Base-by-base conservation (phyloP, 2,797 vertebrate species). In the Octomys mimax region DNA sequence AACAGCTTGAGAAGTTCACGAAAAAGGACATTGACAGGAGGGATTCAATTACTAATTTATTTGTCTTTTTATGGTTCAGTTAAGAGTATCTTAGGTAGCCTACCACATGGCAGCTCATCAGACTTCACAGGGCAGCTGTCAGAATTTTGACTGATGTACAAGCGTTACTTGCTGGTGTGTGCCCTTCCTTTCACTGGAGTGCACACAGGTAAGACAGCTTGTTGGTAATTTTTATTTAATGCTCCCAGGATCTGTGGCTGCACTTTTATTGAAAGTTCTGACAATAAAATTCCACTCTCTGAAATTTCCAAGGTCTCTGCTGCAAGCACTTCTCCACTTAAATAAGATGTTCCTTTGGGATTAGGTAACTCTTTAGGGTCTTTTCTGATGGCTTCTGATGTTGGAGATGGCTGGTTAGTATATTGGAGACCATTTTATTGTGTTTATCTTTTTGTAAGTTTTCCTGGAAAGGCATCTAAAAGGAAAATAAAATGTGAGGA, bases 41-140 rank as follows among this genome's bases (percentile, higher is more conserved):
- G 99, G 98, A 96, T 98, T 97, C 97, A 98, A 99, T 99, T 99
- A 99, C 99, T 99, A 99, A 99, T 99, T 99, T 99, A 99, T 99
- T 98, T 99, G 98, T 98, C 98, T 98, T 98, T 99, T 98, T 98
- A 98, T 98, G 99, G 98, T 99, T 99, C 98, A 98, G 98, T 98
- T 98, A 98, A 98, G 98, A 99, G 97, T 97, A 98, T 99, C 98
- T 98, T 97, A 98, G 98, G 98, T 98, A 99, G 97, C 96, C 95
- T 96, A 97, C 98, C 98, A 96, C 98, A 99, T 98, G 99, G 99
- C 99, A 98, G 97, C 96, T 98, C 99, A 99, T 99, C 99, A 99
- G 80, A 98, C 98, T 98, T 99, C 99, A 99, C 98, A 99, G 98
- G 92, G 98, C 98, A 99, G 98, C 99, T 99, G 99, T 99, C 99